Base-by-base conservation (phyloP, 1,140 invertebrate species). In the Colletes gigas region DNA sequence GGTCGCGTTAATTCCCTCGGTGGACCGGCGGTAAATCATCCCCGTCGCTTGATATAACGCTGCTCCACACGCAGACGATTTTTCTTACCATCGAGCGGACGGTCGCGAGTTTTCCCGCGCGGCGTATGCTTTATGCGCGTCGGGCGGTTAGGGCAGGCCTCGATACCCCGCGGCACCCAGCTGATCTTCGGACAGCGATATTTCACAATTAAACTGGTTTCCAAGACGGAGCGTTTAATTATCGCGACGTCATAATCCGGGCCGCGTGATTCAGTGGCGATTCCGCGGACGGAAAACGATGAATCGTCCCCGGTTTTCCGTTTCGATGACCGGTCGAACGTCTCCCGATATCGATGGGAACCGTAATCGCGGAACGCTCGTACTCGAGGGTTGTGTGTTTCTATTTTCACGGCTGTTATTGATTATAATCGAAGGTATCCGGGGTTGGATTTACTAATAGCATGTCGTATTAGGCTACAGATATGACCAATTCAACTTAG, bases 1-100 rank as follows among this genome's bases (percentile, higher is more conserved):
- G 81, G 17, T 39, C 67, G 73, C 76, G 85, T 86, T 86, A 86
- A 86, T 86, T 86, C 50, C 84, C 82, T 19, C 71, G 72, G 71
- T 55, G 75, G 57, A 76, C 67, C 76, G 71, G 44, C 65, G 67
- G 79, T 86, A 86, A 86, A 86, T 86, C 80, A 86, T 85, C 70
- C 70, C 52, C 50, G 65, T 72, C 44, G 6, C 59, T 52, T 86
- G 84, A 86, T 83, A 86, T 86, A 86, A 77, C 80, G 74, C 79
- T 62, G 81, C 57, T 76, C 54, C 84, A 60, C 83, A 82, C 80
- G 84, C 84, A 86, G 79, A 19, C 57, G 81, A 81, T 62, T 86
- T 70, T 85, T 85, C 83, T 59, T 62, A 41, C 54, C 15, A 81
- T 85, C 44, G 73, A 15, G 50, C 14, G 41, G 41, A n/a, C 67